phyloP scores from a whole-genome alignment of 2,888 invertebrate genomes.

The Melanostoma scalare region DNA sequence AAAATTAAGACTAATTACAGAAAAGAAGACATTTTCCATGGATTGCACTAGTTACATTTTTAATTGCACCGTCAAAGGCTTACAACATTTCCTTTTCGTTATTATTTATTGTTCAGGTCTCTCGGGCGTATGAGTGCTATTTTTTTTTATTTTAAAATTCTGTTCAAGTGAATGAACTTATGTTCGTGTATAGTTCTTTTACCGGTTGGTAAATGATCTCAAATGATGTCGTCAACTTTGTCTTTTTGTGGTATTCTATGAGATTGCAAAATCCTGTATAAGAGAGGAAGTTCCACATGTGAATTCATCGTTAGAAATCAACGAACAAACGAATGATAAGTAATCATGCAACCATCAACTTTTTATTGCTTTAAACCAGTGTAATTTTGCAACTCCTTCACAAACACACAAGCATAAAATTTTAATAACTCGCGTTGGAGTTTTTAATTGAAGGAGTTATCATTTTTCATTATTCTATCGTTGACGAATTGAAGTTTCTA shows the following conservation, averaged over 20 bases:
- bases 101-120: slow-evolving; percentile 5
- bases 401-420: slow-evolving; percentile 5
- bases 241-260: neutral
- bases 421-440: neutral
- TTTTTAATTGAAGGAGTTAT: neutral
- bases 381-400: slow-evolving; percentile 11
- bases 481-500: slow-evolving; percentile 26
- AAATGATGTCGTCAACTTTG: slow-evolving; percentile 44
- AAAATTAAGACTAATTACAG: neutral
- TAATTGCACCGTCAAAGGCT: slow-evolving; percentile 44
- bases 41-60: slow-evolving; percentile 52
- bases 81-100: slow-evolving; percentile 28
- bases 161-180: slow-evolving; percentile 33
- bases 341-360: slow-evolving; percentile 54
- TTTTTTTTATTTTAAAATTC: slow-evolving; percentile 20
- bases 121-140: slow-evolving; percentile 54
- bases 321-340: slow-evolving; percentile 25
- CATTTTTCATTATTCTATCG: too few relatives aligned
- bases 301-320: slow-evolving; percentile 19
- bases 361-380: slow-evolving; percentile 14
- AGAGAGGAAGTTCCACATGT: slow-evolving; percentile 26
- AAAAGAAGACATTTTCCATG: slow-evolving; percentile 34
- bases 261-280: slow-evolving; percentile 8
- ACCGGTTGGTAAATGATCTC: slow-evolving; percentile 27
- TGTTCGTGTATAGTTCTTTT: slow-evolving; percentile 27